Evolutionary conservation across 1,140 invertebrate species (phyloP), one percentile per base, ranked within the genome.

Genomic region (Drosophila sp.): DNA sequence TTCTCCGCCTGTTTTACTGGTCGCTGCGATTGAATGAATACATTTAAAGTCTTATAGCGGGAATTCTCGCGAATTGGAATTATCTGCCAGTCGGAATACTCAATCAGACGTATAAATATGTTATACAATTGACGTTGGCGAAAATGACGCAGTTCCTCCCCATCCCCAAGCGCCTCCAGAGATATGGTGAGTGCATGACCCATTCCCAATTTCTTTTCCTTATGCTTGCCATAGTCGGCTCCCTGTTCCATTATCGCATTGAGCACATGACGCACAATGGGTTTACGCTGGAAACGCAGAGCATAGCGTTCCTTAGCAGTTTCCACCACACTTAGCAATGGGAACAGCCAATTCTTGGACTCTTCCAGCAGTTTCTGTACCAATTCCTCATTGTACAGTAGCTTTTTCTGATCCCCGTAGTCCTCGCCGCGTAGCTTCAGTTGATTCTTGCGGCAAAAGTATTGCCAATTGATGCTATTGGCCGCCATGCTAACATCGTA

Each of bases 401-500:
- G 0, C 0, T 54, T 30, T 1, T 2, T 10, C 5, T 66, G 0
- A 2, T 55, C 25, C 11, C 10, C 17, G 23, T 72, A 41, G 10
- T 38, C 30, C 4, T 17, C 7, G 2, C 23, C 44, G 25, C 72
- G 72, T 33, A 87, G 1, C 7, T 47, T 29, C 3, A 72, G 23
- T 0, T 66, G 68, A 6, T 66, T 58, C 10, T 29, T 55, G 0
- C 11, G 38, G 0, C 47, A 47, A 25, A 66, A 77, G 2, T 56
- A 40, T 7, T 60, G 8, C 84, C 84, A 87, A 30, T 70, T 74
- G 2, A 44, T 68, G 7, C 32, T 11, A 1, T 27, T 67, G 23
- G 50, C 58, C 6, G 76, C 61, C 10, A 75, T 58, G 41, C 76
- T 86, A 1, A 86, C 2, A 54, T 86, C 83, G 1, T 84, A 84